phyloP scores from a whole-genome alignment of 2,113 vertebrate genomes.

The Scomber colias region DNA sequence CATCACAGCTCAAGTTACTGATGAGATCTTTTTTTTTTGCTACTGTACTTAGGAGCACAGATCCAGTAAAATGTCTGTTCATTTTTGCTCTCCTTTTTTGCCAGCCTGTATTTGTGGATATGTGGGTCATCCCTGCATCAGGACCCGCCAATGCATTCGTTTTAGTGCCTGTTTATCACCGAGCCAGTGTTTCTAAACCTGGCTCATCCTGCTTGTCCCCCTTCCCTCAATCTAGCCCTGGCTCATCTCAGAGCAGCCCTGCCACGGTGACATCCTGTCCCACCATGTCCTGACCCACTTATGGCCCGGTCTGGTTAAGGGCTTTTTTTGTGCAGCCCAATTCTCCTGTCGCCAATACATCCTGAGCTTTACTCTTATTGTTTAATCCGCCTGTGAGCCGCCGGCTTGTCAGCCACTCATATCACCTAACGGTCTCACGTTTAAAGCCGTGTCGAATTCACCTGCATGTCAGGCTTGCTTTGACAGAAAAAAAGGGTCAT shows the following conservation, averaged over 20 bases:
- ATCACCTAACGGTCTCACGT: not conserved
- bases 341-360: slow-evolving; percentile 40
- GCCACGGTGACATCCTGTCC: slow-evolving; percentile 17
- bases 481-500: not conserved
- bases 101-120: not conserved
- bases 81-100: too few species aligned
- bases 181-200: slow-evolving; percentile 53
- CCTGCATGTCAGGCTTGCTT: slow-evolving; percentile 2
- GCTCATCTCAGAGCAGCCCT: not conserved
- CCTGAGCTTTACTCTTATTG: slow-evolving; percentile 24
- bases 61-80: not conserved
- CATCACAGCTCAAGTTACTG: not conserved
- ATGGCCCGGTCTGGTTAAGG: slow-evolving; percentile 31
- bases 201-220: slow-evolving; percentile 46
- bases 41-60: not conserved
- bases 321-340: slow-evolving; percentile 32
- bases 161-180: slow-evolving; percentile 5
- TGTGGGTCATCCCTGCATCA: slow-evolving; percentile 34
- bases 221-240: slow-evolving; percentile 20
- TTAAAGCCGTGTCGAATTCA: not conserved
- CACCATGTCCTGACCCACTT: slow-evolving; percentile 74
- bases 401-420: slow-evolving; percentile 2
- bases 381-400: slow-evolving; percentile 62
- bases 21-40: not conserved
- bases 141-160: not conserved